These are phyloP conservation scores for Diaperis boleti DNA, from an alignment of 2,888 invertebrate species.

Conservation along the genomic window DNA sequence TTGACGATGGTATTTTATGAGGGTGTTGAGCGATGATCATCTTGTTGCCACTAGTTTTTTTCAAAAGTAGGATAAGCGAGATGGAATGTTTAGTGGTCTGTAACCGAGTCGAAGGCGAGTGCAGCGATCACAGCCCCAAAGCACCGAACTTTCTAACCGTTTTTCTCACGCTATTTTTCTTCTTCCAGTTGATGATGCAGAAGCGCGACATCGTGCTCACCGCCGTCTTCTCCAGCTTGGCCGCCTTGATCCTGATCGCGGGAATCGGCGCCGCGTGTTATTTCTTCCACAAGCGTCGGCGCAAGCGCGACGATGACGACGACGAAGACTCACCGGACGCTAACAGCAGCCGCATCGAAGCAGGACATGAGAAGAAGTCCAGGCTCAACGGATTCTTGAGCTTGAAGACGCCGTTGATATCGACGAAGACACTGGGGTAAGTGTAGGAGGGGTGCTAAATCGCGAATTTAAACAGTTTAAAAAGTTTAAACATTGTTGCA, in stretches of 20 bases:
- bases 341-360: slow-evolving; percentile 62
- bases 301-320: slow-evolving; percentile 66
- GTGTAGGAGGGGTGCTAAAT: no score
- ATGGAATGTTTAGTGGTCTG: no score
- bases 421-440: slow-evolving; percentile 82
- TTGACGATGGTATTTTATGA: no score
- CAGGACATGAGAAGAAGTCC: slow-evolving; percentile 70
- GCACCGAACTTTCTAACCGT: no score
- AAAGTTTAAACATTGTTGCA: no score
- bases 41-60: no score
- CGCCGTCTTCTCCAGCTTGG: slow-evolving; percentile 74
- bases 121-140: no score
- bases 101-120: no score
- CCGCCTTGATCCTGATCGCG: slow-evolving; percentile 71
- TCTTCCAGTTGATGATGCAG: slow-evolving; percentile 75
- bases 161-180: slow-evolving; percentile 4
- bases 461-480: no score
- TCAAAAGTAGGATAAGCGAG: no score
- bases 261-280: slow-evolving; percentile 71
- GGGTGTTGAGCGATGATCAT: no score
- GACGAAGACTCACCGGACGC: slow-evolving; percentile 71
- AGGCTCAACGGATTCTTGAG: slow-evolving; percentile 76
- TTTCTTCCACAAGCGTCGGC: slow-evolving; percentile 69
- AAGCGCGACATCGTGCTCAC: slow-evolving; percentile 76
- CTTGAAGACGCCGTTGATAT: slow-evolving; percentile 79